Base-by-base conservation (phyloP, 2,797 vertebrate species). In the Crypturellus tataupa region DNA sequence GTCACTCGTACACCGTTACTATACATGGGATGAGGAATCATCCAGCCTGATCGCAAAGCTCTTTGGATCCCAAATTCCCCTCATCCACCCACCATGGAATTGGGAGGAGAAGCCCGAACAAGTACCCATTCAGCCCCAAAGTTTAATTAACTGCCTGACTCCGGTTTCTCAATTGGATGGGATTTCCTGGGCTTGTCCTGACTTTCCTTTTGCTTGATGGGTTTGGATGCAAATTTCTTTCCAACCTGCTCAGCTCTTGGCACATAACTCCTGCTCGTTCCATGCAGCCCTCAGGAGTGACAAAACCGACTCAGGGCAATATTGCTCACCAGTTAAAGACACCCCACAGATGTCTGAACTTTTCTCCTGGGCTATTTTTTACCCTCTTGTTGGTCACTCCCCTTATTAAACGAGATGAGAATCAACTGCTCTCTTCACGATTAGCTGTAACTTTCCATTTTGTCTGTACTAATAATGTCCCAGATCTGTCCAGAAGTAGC, bases 21-120 rank as follows among this genome's bases (percentile, higher is more conserved):
- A 12, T 31, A 4, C 11, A 0, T 1, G 46, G 51, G 40, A 0
- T 5, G 46, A 37, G 47, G 5, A 9, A 1, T 40, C 4, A 0
- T 1, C 27, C 40, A 35, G 3, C 40, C 49, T 3, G 39, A 5
- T 1, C 35, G n/a, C 31, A 12, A n/a, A 55, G 40, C 40, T 84
- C 70, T 44, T 62, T 4, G 0, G 2, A 67, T 40, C 44, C 59
- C 77, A 55, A 0, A 25, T 60, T 49, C 15, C 15, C 27, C 20
- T 20, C 11, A 11, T 53, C 35, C 20, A 27, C 19, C n/a, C 25
- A 13, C 40, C 16, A 20, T 9, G 37, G 37, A 29, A 29, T 24
- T 18, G 60, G 77, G 77, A 72, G 47, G 9, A 44, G 47, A 65
- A 37, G 17, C 56, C 27, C 42, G 21, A 69, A 35, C 29, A 29